These are phyloP conservation scores for Tiliqua scincoides DNA, from an alignment of 2,113 vertebrate genomes.

Conservation along the genomic window DNA sequence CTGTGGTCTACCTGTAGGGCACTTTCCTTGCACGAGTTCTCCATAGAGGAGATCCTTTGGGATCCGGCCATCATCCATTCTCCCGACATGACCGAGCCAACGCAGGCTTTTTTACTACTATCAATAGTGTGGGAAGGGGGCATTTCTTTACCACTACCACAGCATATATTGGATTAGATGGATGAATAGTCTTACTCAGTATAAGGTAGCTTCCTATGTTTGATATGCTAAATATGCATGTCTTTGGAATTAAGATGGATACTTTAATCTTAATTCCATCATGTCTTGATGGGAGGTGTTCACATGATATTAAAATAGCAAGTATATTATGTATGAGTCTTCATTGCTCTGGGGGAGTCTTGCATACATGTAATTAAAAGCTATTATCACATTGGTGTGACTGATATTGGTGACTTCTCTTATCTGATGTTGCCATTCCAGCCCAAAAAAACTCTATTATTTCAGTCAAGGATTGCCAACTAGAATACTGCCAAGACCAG, in stretches of 20 bases:
- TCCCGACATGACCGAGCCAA: too few species aligned
- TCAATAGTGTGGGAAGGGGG: too few species aligned
- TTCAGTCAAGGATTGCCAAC: not conserved
- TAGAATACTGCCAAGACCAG: not conserved
- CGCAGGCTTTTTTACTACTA: too few species aligned
- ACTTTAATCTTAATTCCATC: too few species aligned
- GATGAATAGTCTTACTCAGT: too few species aligned
- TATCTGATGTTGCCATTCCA: not conserved
- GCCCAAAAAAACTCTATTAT: not conserved
- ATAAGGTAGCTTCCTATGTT: too few species aligned
- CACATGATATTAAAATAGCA: not conserved
- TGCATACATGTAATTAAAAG: not conserved
- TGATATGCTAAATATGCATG: not conserved
- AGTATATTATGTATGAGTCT: not conserved
- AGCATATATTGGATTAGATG: too few species aligned
- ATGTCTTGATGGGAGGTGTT: not conserved
- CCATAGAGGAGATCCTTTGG: too few species aligned
- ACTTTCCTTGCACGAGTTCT: too few species aligned
- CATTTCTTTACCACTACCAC: too few species aligned
- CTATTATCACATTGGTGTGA: not conserved
- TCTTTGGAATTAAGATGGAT: not conserved
- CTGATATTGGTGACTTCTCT: not conserved
- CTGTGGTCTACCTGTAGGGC: too few species aligned
- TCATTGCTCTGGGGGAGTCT: not conserved
- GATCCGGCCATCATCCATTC: too few species aligned